These are phyloP conservation scores for Dicentrarchus labrax DNA, from an alignment of 2,113 vertebrate species.

Conservation along the genomic window DNA sequence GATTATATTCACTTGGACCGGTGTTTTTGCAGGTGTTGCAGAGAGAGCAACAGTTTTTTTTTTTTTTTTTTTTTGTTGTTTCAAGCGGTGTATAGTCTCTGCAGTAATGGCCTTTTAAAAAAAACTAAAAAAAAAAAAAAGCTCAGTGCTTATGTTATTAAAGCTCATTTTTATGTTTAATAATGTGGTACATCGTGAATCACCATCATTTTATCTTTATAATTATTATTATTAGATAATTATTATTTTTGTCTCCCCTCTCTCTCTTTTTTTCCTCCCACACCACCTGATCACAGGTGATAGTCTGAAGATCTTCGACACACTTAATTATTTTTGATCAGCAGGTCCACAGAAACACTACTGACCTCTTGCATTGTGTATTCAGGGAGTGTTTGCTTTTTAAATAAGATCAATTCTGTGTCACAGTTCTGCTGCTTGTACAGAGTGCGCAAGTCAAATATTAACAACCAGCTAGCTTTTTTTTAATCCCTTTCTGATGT, in stretches of 20 bases:
- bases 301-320: constrained; percentile 30
- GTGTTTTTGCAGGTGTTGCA: neutral
- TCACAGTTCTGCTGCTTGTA: neutral
- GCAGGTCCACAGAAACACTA: constrained; percentile 32
- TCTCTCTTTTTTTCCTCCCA: neutral
- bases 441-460: neutral
- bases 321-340: constrained; percentile 26
- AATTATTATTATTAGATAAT: too few relatives aligned
- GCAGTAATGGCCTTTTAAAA: neutral
- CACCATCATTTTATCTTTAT: neutral
- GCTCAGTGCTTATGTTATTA: neutral
- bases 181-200: neutral
- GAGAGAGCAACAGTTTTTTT: neutral
- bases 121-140: neutral
- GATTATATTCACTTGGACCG: neutral
- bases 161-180: neutral
- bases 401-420: constrained; percentile 11
- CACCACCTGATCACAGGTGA: constrained; percentile 9
- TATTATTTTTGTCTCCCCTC: neutral
- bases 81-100: neutral
- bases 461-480: neutral
- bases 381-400: constrained; percentile 45
- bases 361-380: constrained; percentile 49
- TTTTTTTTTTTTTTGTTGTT: too few relatives aligned
- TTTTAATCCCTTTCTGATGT: neutral